Evolutionary conservation across 2,113 vertebrate species (phyloP).

Genomic region (Myocastor coypus): DNA sequence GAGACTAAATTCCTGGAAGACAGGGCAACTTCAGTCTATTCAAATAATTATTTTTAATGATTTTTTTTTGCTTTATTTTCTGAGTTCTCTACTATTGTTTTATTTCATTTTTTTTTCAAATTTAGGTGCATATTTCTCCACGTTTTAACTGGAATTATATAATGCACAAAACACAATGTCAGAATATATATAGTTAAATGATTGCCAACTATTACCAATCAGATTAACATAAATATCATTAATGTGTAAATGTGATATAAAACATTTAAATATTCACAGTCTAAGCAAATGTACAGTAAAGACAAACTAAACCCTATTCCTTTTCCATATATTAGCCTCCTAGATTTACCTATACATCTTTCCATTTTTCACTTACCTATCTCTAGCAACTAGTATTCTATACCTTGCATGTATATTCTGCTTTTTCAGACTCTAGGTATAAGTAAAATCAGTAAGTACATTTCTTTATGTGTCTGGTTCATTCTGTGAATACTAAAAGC

Average conservation of each 20-base stretch:
- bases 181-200: not conserved
- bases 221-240: not conserved
- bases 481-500: not conserved
- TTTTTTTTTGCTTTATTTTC: not conserved
- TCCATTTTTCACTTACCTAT: too few relatives aligned
- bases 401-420: not conserved
- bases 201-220: not conserved
- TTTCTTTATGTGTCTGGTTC: not conserved
- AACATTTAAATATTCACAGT: not conserved
- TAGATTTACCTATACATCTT: not conserved
- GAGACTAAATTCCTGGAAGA: not conserved
- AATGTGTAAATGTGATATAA: not conserved
- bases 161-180: not conserved
- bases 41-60: not conserved
- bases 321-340: not conserved
- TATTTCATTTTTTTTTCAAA: not conserved
- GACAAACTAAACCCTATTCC: not conserved
- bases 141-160: not conserved
- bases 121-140: not conserved
- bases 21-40: not conserved
- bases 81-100: not conserved
- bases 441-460: not conserved
- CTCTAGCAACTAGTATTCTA: too few relatives aligned
- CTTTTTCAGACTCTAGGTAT: not conserved
- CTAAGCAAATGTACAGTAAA: not conserved